Evolutionary conservation across 2,113 vertebrate genomes (phyloP).

Genomic region (Notothenia coriiceps): DNA sequence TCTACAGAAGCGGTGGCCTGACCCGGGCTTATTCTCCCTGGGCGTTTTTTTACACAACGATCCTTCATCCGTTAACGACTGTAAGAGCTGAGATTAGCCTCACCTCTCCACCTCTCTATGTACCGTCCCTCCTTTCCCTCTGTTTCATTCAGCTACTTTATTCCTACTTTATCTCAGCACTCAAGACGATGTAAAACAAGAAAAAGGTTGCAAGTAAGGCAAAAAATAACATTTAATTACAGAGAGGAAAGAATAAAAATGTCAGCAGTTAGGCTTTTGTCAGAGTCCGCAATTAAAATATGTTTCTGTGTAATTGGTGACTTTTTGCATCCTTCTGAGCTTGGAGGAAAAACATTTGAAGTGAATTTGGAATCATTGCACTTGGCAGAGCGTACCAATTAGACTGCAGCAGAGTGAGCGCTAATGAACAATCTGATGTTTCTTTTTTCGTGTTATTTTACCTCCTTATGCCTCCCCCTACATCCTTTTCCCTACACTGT

Average conservation of each 20-base stretch:
- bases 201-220: constrained; percentile 43
- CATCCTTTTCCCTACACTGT: constrained; percentile 2
- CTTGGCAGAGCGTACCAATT: constrained; percentile 55
- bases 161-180: constrained; percentile 14
- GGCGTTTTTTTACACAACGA: constrained; percentile 19
- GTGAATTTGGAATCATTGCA: constrained; percentile 44
- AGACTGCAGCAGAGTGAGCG: constrained; percentile 47
- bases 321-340: constrained; percentile 55
- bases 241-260: constrained; percentile 54
- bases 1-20: constrained; percentile 5
- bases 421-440: constrained; percentile 59
- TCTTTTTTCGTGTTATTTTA: constrained; percentile 13
- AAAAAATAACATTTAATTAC: constrained; percentile 36
- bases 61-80: constrained; percentile 46
- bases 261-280: constrained; percentile 53
- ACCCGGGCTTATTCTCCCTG: constrained; percentile 7
- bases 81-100: constrained; percentile 42
- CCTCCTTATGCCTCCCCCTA: background rate
- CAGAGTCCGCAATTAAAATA: constrained; percentile 55
- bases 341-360: constrained; percentile 50
- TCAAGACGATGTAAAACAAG: constrained; percentile 34
- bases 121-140: constrained; percentile 12
- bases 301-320: constrained; percentile 58
- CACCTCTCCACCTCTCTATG: constrained; percentile 31
- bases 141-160: constrained; percentile 9